These are phyloP conservation scores for Zaprionus obscuricornis DNA, from an alignment of 2,888 invertebrate species.

Conservation along the genomic window DNA sequence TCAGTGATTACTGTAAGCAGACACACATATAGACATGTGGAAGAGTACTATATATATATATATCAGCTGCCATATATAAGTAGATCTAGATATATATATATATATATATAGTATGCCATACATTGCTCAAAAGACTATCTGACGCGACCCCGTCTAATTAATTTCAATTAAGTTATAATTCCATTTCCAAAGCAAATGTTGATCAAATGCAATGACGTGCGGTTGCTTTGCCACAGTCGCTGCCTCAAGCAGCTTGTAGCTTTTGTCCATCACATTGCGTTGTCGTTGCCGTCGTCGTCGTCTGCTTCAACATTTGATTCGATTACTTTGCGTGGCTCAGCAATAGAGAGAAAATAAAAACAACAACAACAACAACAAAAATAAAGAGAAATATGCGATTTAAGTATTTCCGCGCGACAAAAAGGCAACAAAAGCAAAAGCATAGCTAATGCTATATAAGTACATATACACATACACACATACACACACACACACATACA, in stretches of 20 bases:
- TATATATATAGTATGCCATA: conserved; percentile 36
- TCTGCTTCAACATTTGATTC: conserved; percentile 25
- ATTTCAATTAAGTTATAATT: conserved; percentile 79
- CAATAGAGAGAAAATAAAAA: too few relatives aligned
- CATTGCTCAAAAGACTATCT: conserved; percentile 57
- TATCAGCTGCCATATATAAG: neutral
- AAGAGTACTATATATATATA: conserved; percentile 2
- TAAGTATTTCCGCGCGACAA: neutral
- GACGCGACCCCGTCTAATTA: conserved; percentile 77
- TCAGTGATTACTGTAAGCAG: too few relatives aligned
- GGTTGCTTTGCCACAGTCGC: neutral
- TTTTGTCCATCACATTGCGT: neutral
- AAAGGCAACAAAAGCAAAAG: neutral
- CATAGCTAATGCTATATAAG: too few relatives aligned
- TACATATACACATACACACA: too few relatives aligned
- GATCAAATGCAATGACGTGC: conserved; percentile 67
- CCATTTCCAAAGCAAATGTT: conserved; percentile 62
- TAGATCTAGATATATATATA: conserved; percentile 3
- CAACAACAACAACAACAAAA: too few relatives aligned
- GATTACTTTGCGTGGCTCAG: conserved; percentile 16
- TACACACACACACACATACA: too few relatives aligned
- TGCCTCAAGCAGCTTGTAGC: conserved; percentile 3
- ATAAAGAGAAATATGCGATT: too few relatives aligned
- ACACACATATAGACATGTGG: conserved; percentile 14
- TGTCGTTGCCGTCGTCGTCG: neutral